Conservation (phyloP, 2,113 vertebrate genomes). For the Hydrochoerus hydrochaeris region DNA sequence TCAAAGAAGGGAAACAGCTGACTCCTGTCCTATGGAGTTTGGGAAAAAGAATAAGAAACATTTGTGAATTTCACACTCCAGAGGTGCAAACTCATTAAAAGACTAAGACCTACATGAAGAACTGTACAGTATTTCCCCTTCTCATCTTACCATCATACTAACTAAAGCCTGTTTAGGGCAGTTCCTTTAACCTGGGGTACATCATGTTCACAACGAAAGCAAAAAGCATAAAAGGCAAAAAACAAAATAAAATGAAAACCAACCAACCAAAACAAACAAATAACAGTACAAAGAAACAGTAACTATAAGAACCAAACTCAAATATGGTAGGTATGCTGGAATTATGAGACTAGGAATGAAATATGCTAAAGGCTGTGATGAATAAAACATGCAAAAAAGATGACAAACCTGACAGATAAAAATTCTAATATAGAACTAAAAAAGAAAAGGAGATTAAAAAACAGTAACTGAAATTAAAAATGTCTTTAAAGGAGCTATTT, state of each 20-base stretch:
- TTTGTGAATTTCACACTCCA: background rate
- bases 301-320: too few species aligned
- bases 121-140: background rate
- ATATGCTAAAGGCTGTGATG: too few species aligned
- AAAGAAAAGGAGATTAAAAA: background rate
- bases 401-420: background rate
- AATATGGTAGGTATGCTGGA: too few species aligned
- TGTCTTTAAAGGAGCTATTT: background rate
- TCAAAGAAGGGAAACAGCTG: background rate
- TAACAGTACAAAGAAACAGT: too few species aligned
- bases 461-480: background rate
- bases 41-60: background rate
- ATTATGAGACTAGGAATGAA: too few species aligned
- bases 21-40: background rate
- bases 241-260: too few species aligned
- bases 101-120: background rate
- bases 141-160: background rate
- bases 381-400: background rate
- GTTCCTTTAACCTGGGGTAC: background rate
- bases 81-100: background rate
- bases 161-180: background rate
- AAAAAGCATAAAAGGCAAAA: background rate
- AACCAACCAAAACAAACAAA: too few species aligned
- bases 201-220: background rate
- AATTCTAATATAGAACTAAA: background rate